Evolutionary conservation across 2,888 invertebrate species (phyloP).

Genomic region (Ornithoptera priamus): DNA sequence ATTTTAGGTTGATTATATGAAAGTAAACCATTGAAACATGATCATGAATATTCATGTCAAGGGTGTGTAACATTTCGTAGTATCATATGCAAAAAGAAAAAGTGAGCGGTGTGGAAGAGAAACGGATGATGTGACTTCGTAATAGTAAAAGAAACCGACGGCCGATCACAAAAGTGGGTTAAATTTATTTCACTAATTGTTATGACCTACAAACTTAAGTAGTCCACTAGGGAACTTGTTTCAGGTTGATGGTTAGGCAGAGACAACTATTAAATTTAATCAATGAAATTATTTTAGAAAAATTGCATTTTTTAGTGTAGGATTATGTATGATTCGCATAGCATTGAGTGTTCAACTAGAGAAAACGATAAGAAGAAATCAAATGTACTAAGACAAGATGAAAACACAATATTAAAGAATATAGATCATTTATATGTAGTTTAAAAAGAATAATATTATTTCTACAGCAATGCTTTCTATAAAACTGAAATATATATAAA

Average conservation of each 20-base stretch:
- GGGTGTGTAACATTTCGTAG: slow-evolving; percentile 15
- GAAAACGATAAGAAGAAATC: no score
- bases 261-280: no score
- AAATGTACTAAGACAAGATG: background rate
- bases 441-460: background rate
- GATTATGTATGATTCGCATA: no score
- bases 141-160: slow-evolving; percentile 55
- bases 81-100: slow-evolving; percentile 4
- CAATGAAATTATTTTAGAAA: no score
- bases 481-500: slow-evolving; percentile 17
- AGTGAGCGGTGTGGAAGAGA: slow-evolving; percentile 3
- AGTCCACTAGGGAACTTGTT: slow-evolving; percentile 45
- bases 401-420: background rate
- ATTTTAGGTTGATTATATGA: slow-evolving; percentile 9
- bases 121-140: slow-evolving; percentile 2
- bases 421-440: background rate
- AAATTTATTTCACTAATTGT: slow-evolving; percentile 52
- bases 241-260: background rate
- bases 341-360: no score
- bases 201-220: slow-evolving; percentile 72
- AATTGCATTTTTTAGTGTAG: no score
- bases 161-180: slow-evolving; percentile 75
- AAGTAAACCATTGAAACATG: slow-evolving; percentile 13
- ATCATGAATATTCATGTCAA: slow-evolving; percentile 20
- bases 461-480: background rate